Evolutionary conservation across 2,797 vertebrate species (phyloP).

Genomic region (Melanotaenia trifasciata): DNA sequence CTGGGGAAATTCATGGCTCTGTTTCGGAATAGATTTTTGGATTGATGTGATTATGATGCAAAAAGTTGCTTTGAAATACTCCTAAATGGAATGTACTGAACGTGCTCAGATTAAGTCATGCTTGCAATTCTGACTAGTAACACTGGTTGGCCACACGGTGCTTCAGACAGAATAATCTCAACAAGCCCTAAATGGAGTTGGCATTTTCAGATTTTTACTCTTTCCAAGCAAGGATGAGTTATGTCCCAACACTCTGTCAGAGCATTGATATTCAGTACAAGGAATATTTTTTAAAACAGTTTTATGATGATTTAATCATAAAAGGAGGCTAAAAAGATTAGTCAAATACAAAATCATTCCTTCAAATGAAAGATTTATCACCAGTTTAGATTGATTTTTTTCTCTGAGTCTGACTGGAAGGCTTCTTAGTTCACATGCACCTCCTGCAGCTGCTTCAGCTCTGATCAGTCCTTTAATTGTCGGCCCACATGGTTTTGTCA

Average conservation of each 20-base stretch:
- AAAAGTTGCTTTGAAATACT: neutral
- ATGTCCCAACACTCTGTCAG: neutral
- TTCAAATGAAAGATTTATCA: neutral
- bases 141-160: neutral
- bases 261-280: neutral
- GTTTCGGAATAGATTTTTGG: conserved; percentile 31
- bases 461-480: conserved; percentile 59
- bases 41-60: neutral
- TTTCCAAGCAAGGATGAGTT: neutral
- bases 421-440: conserved; percentile 22
- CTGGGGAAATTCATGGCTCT: conserved; percentile 25
- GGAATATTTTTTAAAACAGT: neutral
- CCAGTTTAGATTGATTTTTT: conserved; percentile 4
- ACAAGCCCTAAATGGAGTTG: neutral
- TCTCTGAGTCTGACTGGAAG: neutral
- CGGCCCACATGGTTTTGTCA: conserved; percentile 50
- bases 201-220: neutral
- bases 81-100: neutral
- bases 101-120: neutral
- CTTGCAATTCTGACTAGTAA: neutral
- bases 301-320: neutral
- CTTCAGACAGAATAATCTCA: neutral
- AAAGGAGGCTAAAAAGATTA: neutral
- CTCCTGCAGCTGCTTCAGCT: conserved; percentile 35
- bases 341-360: neutral